These are phyloP conservation scores for Alloplasta piceator DNA, from an alignment of 2,888 invertebrate species.

Conservation along the genomic window DNA sequence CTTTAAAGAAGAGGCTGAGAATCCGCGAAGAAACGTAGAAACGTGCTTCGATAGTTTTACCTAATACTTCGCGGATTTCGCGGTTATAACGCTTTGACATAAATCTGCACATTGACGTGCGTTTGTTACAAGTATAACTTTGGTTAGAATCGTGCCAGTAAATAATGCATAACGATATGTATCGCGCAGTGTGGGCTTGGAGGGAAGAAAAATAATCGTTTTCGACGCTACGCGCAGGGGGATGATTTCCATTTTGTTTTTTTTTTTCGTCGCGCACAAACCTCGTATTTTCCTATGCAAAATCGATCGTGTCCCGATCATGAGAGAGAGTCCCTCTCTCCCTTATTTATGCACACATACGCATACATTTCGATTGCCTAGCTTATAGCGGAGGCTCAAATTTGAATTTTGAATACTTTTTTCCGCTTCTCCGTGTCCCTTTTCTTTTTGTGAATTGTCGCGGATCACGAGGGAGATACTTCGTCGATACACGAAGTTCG, in stretches of 20 bases:
- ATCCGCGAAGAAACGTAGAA: no score
- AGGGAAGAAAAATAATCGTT: slow-evolving; percentile 63
- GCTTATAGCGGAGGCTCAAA: slow-evolving; percentile 52
- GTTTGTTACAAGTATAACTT: slow-evolving; percentile 26
- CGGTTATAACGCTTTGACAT: no score
- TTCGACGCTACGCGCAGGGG: slow-evolving; percentile 46
- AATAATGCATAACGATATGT: slow-evolving; percentile 49
- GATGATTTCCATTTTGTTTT: slow-evolving; percentile 56
- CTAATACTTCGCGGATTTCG: no score
- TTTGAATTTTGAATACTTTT: slow-evolving; percentile 78
- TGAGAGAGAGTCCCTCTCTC: slow-evolving; percentile 37
- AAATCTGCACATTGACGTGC: slow-evolving; percentile 42
- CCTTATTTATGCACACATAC: background rate
- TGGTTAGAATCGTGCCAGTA: slow-evolving; percentile 50
- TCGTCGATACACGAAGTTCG: slow-evolving; percentile 49
- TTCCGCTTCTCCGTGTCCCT: slow-evolving; percentile 65
- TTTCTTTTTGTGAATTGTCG: slow-evolving; percentile 71
- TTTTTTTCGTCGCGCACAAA: slow-evolving; percentile 50
- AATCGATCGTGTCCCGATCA: slow-evolving; percentile 74
- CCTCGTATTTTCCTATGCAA: slow-evolving; percentile 66
- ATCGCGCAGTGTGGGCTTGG: slow-evolving; percentile 45
- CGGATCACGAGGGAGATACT: slow-evolving; percentile 68
- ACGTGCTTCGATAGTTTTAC: no score
- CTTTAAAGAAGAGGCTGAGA: no score
- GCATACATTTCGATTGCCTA: slow-evolving; percentile 25